Percentiles rank a stretch among this genome's conserved stretches.
Evolutionary conservation across 2,888 invertebrate species (phyloP).

Genomic region (Hyppa rectilinea): DNA sequence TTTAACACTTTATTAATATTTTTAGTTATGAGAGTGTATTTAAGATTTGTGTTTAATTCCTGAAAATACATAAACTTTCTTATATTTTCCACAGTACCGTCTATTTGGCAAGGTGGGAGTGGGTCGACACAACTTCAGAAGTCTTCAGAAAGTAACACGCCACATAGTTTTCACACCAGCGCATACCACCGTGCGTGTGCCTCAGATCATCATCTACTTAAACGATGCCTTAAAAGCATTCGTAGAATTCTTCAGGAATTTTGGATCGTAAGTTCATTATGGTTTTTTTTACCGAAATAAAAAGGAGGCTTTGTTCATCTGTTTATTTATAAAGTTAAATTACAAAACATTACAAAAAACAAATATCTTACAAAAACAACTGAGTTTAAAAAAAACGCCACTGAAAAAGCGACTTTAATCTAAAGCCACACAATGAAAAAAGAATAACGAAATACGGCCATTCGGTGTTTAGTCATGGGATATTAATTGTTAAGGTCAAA

Average conservation of each 20-base stretch:
- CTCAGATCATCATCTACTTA: conserved; percentile 73
- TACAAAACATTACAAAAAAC: not conserved
- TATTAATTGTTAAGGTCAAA: too few relatives aligned
- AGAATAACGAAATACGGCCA: not conserved
- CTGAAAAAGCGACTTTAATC: not conserved
- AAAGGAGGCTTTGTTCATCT: not conserved
- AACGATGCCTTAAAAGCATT: conserved; percentile 69
- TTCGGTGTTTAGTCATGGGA: too few relatives aligned
- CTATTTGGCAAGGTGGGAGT: conserved; percentile 77
- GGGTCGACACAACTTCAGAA: conserved; percentile 84
- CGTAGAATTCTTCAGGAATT: conserved; percentile 74
- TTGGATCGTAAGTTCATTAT: conserved; percentile 72
- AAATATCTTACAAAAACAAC: not conserved
- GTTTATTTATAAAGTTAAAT: not conserved
- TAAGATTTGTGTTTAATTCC: too few relatives aligned
- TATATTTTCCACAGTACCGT: conserved; percentile 76
- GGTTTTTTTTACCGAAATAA: not conserved
- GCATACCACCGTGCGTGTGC: conserved; percentile 64
- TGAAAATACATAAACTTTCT: too few relatives aligned
- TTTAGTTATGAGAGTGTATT: too few relatives aligned
- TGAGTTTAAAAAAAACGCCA: not conserved
- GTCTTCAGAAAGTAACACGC: conserved; percentile 76
- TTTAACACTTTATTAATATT: too few relatives aligned
- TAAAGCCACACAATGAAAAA: not conserved
- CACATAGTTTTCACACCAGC: conserved; percentile 78